phyloP scores from a whole-genome alignment of 2,888 invertebrate species.

The Tubulanus polymorphus region DNA sequence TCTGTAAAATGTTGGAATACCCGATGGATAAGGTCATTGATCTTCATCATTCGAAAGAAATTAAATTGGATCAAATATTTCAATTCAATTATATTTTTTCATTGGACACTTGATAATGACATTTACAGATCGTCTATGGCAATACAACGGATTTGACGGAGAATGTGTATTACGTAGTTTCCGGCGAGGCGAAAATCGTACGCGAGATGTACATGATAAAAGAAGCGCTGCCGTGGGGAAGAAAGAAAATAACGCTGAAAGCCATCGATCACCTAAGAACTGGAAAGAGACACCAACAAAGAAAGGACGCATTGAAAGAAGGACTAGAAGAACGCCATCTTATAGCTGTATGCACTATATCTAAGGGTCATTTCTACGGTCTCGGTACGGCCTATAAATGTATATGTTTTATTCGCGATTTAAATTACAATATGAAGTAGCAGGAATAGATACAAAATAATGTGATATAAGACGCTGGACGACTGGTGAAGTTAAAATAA shows the following conservation, averaged over 20 bases:
- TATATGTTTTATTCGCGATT: too few relatives aligned
- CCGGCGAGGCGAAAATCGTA: constrained; percentile 26
- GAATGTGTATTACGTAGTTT: constrained; percentile 25
- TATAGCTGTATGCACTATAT: constrained; percentile 24
- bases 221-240: constrained; percentile 26
- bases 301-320: background rate
- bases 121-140: constrained; percentile 24
- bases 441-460: too few relatives aligned
- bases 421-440: too few relatives aligned
- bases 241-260: too few relatives aligned
- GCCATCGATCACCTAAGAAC: too few relatives aligned
- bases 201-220: constrained; percentile 23
- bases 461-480: too few relatives aligned
- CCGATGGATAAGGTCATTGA: constrained; percentile 25
- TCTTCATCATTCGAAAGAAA: too few relatives aligned
- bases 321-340: constrained; percentile 18
- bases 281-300: constrained; percentile 1
- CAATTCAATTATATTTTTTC: too few relatives aligned
- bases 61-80: too few relatives aligned
- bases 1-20: constrained; percentile 24
- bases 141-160: constrained; percentile 19
- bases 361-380: constrained; percentile 27
- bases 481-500: too few relatives aligned
- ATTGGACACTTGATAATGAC: too few relatives aligned
- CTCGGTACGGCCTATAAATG: too few relatives aligned